Evolutionary conservation across 1,140 invertebrate species (phyloP).

Genomic region (Ostrea edulis): DNA sequence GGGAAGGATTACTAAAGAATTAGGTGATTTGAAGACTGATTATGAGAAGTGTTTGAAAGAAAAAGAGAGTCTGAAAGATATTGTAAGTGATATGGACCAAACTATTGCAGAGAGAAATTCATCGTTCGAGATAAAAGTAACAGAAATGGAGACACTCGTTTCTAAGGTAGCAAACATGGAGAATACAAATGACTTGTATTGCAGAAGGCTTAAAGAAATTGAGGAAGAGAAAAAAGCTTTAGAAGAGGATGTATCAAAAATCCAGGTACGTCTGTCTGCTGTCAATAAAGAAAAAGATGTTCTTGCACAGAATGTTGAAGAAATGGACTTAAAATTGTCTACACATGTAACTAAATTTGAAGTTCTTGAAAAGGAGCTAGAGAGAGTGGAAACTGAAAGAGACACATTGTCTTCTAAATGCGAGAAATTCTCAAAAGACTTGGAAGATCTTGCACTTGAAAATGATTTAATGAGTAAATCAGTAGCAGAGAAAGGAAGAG

Average conservation of each 20-base stretch:
- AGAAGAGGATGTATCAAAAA: not conserved
- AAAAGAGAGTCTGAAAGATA: not conserved
- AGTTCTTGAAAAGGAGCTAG: not conserved
- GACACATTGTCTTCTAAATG: not conserved
- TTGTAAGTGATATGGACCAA: not conserved
- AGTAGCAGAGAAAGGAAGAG: not conserved
- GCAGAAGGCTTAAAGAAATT: not conserved
- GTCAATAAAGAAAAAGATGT: not conserved
- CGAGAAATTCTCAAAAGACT: not conserved
- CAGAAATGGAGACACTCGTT: not conserved
- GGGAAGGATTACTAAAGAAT: not conserved
- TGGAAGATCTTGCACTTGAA: not conserved
- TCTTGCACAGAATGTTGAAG: not conserved
- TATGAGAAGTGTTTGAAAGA: constrained; percentile 11
- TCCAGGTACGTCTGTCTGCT: not conserved
- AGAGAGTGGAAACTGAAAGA: not conserved
- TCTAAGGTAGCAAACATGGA: not conserved
- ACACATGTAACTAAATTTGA: not conserved
- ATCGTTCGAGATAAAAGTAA: not conserved
- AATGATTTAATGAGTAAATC: constrained; percentile 11
- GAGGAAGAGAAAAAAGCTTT: not conserved
- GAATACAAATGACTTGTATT: not conserved
- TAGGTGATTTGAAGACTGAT: not conserved
- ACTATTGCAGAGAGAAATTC: not conserved
- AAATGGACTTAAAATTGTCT: not conserved